Base-by-base conservation (phyloP, 1,140 invertebrate genomes). In the Ips typographus region DNA sequence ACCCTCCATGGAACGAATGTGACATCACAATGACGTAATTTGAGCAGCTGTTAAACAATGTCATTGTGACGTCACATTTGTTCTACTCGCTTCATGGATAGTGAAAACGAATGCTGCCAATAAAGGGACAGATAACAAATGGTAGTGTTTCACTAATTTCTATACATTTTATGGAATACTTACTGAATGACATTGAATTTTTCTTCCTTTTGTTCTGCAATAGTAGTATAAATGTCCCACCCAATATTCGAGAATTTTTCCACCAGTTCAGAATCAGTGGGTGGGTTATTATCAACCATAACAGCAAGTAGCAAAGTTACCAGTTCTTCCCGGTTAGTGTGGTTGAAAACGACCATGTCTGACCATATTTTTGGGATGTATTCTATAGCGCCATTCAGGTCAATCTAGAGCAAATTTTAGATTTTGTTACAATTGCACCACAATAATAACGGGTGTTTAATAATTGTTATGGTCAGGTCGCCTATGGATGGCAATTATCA, bases 281-380 rank as follows among this genome's bases (percentile, higher is more conserved):
- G 36, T 63, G 83, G 75, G 74, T 82, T 79, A 84, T 87, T 86
- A 81, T 86, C 75, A 43, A 82, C 70, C 83, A 89, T 86, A 5
- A 86, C 85, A 39, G 82, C 77, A 1, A 90, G 75, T 1, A 90
- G 76, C 8, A 79, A 76, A 40, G 83, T 80, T 0, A 91, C 64
- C 0, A 89, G 74, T 60, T 80, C 84, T 65, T 86, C 84, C 52
- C 87, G 81, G 65, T 82, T 78, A 1, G 82, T 82, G 51, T 84
- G 85, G 61, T 89, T 87, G 77, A 91, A 92, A 39, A 87, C 82
- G 0, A 90, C 81, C 72, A 93, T 86, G 76, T 94, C 91, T 1
- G 91, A 90, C 90, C 91, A 95, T 4, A 94, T 78, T 75, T 85
- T 84, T 1, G 91, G 89, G 58, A 95, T 79, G 40, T 90, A 83